Conservation (phyloP, 2,113 vertebrate species). For the Pachypanchax playfairii region DNA sequence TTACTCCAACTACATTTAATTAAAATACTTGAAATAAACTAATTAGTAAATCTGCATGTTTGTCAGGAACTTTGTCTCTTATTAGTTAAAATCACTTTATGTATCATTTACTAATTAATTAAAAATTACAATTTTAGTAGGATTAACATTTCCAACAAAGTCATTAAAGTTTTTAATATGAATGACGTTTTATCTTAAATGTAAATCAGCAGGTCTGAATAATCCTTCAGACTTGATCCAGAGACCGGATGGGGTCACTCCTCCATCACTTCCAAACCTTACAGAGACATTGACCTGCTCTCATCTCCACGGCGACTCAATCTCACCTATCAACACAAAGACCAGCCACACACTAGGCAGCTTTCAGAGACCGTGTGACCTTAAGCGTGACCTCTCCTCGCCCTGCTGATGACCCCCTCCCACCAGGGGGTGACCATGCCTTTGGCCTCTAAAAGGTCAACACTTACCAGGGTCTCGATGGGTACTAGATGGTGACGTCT, state of each 20-base stretch:
- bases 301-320: slow-evolving; percentile 58
- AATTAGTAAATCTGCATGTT: no score
- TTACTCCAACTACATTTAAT: no score
- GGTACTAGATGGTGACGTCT: slow-evolving; percentile 72
- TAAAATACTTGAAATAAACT: no score
- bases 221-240: neutral
- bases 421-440: slow-evolving; percentile 67
- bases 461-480: slow-evolving; percentile 35
- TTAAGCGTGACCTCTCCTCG: slow-evolving; percentile 56
- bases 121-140: no score
- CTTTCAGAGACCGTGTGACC: slow-evolving; percentile 54
- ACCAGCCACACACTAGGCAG: slow-evolving; percentile 63
- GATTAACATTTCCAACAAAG: neutral
- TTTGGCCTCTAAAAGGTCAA: slow-evolving; percentile 74
- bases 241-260: slow-evolving; percentile 48
- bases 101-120: neutral
- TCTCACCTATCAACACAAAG: slow-evolving; percentile 76
- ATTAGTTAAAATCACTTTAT: no score
- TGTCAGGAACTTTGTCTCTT: no score
- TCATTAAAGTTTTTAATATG: neutral
- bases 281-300: slow-evolving; percentile 40
- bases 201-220: neutral
- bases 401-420: slow-evolving; percentile 67
- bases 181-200: neutral
- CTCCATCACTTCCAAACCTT: slow-evolving; percentile 35